Percentiles rank a stretch among this genome's conserved stretches.
Evolutionary conservation across 2,888 invertebrate genomes (phyloP).

Genomic region (Melitaea athalia): DNA sequence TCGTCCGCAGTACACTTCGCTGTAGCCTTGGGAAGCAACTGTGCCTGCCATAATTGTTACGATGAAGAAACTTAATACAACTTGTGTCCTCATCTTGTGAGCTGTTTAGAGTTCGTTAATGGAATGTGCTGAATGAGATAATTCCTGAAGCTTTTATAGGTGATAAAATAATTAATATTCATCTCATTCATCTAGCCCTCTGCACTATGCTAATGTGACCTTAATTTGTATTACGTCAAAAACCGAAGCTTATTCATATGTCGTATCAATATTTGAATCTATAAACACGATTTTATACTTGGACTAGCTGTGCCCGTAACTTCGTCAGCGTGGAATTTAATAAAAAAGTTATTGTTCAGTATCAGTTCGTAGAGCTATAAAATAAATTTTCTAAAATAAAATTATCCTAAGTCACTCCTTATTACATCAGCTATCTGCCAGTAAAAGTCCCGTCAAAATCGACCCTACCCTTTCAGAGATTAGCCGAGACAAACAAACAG

Average conservation of each 20-base stretch:
- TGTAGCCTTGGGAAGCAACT: slow-evolving; percentile 11
- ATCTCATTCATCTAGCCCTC: slow-evolving; percentile 5
- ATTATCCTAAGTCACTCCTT: no score
- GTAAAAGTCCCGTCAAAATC: no score
- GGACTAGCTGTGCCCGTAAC: no score
- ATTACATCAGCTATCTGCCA: no score
- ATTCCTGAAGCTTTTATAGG: slow-evolving; percentile 19
- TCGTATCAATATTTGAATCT: neutral
- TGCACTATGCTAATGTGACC: slow-evolving; percentile 18
- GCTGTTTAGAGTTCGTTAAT: neutral
- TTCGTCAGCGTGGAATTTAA: no score
- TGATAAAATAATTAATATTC: slow-evolving; percentile 25
- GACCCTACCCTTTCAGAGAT: no score
- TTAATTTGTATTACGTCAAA: neutral
- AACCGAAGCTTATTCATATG: neutral
- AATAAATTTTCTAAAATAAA: no score
- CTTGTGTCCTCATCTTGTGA: slow-evolving; percentile 35
- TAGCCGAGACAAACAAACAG: no score
- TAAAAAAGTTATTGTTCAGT: no score
- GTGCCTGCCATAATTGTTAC: slow-evolving; percentile 14
- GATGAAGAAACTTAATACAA: slow-evolving; percentile 15
- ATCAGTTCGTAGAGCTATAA: no score
- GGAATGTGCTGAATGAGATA: neutral
- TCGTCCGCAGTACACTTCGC: slow-evolving; percentile 43
- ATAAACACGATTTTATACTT: no score